A percentile compares a stretch with the other conserved stretches of the same genome.
These are phyloP conservation scores for Neomonachus schauinslandi DNA, from an alignment of 2,113 vertebrate genomes.

Conservation along the genomic window DNA sequence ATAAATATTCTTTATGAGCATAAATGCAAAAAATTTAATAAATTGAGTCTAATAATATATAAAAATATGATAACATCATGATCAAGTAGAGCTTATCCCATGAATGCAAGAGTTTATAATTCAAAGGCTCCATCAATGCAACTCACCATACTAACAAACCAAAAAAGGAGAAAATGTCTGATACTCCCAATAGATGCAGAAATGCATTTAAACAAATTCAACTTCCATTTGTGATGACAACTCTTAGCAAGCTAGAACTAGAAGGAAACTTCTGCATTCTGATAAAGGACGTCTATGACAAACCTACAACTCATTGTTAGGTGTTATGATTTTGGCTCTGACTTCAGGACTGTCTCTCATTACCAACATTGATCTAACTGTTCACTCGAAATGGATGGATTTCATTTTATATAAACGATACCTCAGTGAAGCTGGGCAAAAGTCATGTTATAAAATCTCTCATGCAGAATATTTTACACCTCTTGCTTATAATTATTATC, in stretches of 20 bases:
- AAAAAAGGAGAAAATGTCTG: not conserved
- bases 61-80: not conserved
- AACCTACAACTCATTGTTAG: not conserved
- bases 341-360: not conserved
- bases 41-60: not conserved
- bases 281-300: not conserved
- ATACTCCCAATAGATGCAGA: not conserved
- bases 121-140: not conserved
- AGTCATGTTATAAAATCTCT: not conserved
- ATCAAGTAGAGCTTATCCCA: not conserved
- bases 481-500: not conserved
- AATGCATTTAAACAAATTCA: not conserved
- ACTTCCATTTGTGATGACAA: not conserved
- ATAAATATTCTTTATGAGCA: not conserved
- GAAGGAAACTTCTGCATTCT: not conserved
- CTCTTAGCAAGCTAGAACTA: not conserved
- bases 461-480: not conserved
- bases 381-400: not conserved
- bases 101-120: not conserved
- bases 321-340: not conserved
- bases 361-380: not conserved
- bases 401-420: not conserved
- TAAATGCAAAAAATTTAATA: not conserved
- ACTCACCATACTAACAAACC: not conserved
- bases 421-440: not conserved